These are phyloP conservation scores for Collichthys lucidus DNA, from an alignment of 2,113 vertebrate genomes.

Conservation along the genomic window DNA sequence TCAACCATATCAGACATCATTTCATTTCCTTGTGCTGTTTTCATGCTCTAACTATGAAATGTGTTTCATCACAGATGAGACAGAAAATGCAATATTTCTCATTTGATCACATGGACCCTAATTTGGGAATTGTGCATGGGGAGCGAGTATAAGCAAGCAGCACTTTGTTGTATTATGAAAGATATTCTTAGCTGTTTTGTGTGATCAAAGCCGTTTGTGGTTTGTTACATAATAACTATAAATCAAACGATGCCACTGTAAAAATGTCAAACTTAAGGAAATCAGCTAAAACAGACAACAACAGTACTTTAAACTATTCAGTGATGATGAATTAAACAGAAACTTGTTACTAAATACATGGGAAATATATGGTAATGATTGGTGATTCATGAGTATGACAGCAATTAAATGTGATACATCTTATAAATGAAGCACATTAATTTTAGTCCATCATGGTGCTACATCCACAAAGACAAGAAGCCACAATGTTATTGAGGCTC, in stretches of 20 bases:
- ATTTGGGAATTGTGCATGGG: constrained; percentile 41
- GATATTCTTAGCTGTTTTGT: constrained; percentile 2
- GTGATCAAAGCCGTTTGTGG: constrained; percentile 23
- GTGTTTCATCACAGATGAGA: constrained; percentile 56
- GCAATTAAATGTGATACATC: neutral
- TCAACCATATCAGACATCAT: constrained; percentile 71
- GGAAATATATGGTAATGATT: neutral
- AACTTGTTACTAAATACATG: neutral
- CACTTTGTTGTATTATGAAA: constrained; percentile 22
- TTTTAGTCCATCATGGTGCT: neutral
- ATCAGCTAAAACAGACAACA: neutral
- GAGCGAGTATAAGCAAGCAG: constrained; percentile 8
- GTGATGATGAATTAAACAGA: constrained; percentile 2
- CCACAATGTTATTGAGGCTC: neutral
- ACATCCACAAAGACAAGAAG: neutral
- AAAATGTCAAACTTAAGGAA: neutral
- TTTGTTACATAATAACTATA: constrained; percentile 13
- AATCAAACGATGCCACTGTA: constrained; percentile 4
- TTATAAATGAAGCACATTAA: neutral
- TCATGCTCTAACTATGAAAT: constrained; percentile 51
- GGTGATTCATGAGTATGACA: neutral
- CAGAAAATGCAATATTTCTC: constrained; percentile 54
- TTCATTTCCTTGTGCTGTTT: constrained; percentile 69
- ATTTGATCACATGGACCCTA: constrained; percentile 33
- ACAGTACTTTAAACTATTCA: neutral